These are phyloP conservation scores for Brevimyrus niger DNA, from an alignment of 2,113 vertebrate species.

Conservation along the genomic window DNA sequence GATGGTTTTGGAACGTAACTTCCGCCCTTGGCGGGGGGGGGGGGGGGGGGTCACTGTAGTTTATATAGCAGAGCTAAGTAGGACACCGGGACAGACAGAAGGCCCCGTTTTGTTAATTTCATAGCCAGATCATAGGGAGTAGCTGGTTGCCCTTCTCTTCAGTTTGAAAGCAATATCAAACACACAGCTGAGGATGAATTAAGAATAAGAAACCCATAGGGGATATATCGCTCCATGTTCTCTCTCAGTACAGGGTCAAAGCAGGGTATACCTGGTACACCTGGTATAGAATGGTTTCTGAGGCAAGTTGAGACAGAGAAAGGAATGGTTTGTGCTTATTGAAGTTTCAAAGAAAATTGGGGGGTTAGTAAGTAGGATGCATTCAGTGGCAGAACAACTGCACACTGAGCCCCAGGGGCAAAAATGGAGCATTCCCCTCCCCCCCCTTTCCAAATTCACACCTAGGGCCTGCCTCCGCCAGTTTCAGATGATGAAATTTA, in stretches of 20 bases:
- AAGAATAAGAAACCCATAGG: neutral
- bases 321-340: neutral
- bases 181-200: neutral
- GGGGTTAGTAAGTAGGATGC: too few species aligned
- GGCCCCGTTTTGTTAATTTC: neutral
- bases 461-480: too few species aligned
- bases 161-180: too few species aligned
- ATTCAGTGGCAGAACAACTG: too few species aligned
- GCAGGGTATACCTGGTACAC: neutral
- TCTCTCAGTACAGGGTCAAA: neutral
- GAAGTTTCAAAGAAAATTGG: neutral
- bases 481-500: too few species aligned
- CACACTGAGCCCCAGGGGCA: too few species aligned
- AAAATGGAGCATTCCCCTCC: too few species aligned
- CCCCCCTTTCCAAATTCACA: too few species aligned
- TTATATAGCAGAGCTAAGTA: neutral
- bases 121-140: neutral
- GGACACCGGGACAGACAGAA: neutral
- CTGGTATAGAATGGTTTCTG: neutral
- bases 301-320: neutral
- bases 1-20: too few species aligned
- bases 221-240: neutral
- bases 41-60: too few species aligned
- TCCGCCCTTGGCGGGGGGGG: too few species aligned
- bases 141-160: too few species aligned